Percentiles rank a stretch among this genome's conserved stretches.
Evolutionary conservation across 2,797 vertebrate genomes (phyloP).

Genomic region (Channa striata): DNA sequence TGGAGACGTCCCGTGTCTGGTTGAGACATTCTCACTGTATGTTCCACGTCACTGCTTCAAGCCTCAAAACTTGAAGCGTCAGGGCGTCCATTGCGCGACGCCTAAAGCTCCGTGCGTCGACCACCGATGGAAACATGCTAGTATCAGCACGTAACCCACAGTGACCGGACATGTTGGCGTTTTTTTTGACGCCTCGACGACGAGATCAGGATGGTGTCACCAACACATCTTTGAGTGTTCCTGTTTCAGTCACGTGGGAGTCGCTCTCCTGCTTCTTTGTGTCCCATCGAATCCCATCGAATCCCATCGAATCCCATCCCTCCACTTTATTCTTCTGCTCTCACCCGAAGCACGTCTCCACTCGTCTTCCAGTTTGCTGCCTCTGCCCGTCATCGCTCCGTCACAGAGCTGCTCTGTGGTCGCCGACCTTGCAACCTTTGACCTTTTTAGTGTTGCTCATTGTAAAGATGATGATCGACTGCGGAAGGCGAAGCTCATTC

Average conservation of each 20-base stretch:
- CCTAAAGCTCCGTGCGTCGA: too few relatives aligned
- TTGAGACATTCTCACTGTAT: too few relatives aligned
- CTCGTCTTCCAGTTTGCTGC: slow-evolving; percentile 7
- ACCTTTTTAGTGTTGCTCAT: slow-evolving; percentile 43
- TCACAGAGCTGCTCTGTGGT: not conserved
- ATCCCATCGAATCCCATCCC: not conserved
- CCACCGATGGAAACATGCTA: too few relatives aligned
- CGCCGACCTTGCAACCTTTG: slow-evolving; percentile 29
- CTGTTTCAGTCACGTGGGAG: slow-evolving; percentile 21
- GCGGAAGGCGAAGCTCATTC: slow-evolving; percentile 17
- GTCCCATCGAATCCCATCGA: slow-evolving; percentile 28
- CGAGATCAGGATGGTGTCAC: too few relatives aligned
- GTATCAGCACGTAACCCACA: too few relatives aligned
- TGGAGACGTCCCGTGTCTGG: too few relatives aligned
- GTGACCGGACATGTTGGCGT: too few relatives aligned
- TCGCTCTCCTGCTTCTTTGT: slow-evolving; percentile 12
- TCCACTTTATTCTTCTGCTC: slow-evolving; percentile 15
- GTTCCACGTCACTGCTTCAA: too few relatives aligned
- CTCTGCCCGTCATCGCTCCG: slow-evolving; percentile 31
- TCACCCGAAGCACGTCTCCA: slow-evolving; percentile 6
- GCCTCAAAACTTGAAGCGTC: too few relatives aligned
- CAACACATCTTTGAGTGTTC: slow-evolving; percentile 25
- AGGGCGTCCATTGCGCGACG: too few relatives aligned
- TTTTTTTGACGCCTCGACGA: too few relatives aligned
- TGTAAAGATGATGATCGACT: slow-evolving; percentile 39